Percentiles rank a stretch among this genome's conserved stretches.
phyloP scores from a whole-genome alignment of 1,140 invertebrate genomes.

The Trichomalopsis sarcophagae region DNA sequence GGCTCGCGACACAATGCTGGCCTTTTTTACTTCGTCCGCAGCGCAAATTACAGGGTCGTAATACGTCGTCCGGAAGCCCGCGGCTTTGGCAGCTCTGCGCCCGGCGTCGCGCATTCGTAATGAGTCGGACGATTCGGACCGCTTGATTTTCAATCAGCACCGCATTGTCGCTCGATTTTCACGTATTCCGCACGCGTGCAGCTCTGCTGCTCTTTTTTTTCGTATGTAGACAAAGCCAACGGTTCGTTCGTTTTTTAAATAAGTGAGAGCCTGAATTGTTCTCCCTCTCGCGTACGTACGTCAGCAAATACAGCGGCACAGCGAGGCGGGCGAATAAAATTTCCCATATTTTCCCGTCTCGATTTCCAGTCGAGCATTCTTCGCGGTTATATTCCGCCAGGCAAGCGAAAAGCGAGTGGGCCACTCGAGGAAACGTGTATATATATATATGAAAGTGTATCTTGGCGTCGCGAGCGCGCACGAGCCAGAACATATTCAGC shows the following conservation, averaged over 20 bases:
- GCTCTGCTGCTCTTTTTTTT: background rate
- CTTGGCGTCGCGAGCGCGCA: background rate
- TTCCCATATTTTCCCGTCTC: background rate
- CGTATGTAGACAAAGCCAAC: background rate
- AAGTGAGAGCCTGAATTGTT: background rate
- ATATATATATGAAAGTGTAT: background rate
- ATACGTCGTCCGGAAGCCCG: conserved; percentile 68
- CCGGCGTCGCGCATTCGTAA: conserved; percentile 68
- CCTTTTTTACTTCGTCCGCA: conserved; percentile 67
- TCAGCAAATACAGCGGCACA: background rate
- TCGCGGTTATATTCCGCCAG: conserved; percentile 7
- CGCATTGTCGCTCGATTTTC: conserved; percentile 64
- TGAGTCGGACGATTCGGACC: conserved; percentile 66
- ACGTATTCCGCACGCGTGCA: conserved; percentile 22
- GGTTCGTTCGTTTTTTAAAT: background rate
- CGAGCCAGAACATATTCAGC: background rate
- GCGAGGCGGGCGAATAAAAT: background rate
- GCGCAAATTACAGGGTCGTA: conserved; percentile 70
- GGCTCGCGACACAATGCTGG: conserved; percentile 28
- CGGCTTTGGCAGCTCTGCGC: conserved; percentile 57
- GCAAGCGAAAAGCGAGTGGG: conserved; percentile 13
- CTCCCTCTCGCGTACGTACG: background rate
- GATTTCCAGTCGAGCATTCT: conserved; percentile 6
- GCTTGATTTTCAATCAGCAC: conserved; percentile 72
- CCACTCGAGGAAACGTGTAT: background rate